These are phyloP conservation scores for Netelia fuscicornis DNA, from an alignment of 2,888 invertebrate species.

Conservation along the genomic window DNA sequence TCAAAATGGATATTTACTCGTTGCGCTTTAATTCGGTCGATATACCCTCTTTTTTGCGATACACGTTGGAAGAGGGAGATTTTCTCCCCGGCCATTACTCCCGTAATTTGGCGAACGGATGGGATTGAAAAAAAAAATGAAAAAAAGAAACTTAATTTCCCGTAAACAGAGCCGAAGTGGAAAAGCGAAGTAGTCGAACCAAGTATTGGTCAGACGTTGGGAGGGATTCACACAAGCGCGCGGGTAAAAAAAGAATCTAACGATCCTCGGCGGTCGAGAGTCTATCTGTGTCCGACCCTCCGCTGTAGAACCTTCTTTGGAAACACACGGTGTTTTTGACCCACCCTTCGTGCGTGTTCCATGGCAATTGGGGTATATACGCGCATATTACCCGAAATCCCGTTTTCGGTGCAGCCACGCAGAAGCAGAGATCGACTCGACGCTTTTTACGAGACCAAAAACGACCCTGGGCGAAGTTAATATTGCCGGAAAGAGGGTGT, in stretches of 20 bases:
- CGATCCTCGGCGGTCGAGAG: constrained; percentile 1
- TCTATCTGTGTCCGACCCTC: constrained; percentile 13
- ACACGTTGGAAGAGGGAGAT: neutral
- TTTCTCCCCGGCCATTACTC: constrained; percentile 1
- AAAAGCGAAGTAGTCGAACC: constrained; percentile 9
- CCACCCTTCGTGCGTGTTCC: constrained; percentile 25
- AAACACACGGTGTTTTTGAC: constrained; percentile 8
- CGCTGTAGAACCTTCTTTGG: constrained; percentile 32
- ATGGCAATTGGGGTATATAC: constrained; percentile 42
- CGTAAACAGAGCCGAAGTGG: neutral
- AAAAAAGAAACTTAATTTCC: neutral
- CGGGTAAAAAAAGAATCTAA: constrained; percentile 26
- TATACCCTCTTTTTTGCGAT: constrained; percentile 8
- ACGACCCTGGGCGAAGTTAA: constrained; percentile 54
- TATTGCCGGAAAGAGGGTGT: constrained; percentile 56
- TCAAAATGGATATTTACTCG: constrained; percentile 75
- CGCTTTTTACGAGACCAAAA: constrained; percentile 58
- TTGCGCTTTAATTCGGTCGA: constrained; percentile 53
- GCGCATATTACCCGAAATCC: constrained; percentile 28
- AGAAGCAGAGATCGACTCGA: constrained; percentile 28
- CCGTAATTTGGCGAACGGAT: constrained; percentile 22
- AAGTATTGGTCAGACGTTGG: neutral
- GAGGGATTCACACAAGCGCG: neutral
- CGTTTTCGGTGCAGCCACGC: constrained; percentile 46
- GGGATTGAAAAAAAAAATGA: constrained; percentile 6